phyloP scores from a whole-genome alignment of 1,140 invertebrate genomes.

The Agrilus planipennis region DNA sequence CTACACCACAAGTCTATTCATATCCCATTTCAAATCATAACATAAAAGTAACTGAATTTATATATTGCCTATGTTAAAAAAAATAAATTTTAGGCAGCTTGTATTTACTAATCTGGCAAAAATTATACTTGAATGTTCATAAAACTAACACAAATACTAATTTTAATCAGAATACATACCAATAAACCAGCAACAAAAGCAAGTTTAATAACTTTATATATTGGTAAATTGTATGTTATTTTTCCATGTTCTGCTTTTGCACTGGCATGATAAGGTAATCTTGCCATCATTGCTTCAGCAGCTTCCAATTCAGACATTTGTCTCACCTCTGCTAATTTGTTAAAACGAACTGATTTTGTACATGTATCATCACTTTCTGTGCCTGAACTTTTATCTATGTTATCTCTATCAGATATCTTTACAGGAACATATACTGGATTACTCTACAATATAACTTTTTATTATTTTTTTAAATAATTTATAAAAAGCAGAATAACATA shows the following conservation, averaged over 20 bases:
- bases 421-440: slow-evolving; percentile 75
- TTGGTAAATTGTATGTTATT: slow-evolving; percentile 55
- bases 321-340: slow-evolving; percentile 71
- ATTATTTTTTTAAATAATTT: slow-evolving; percentile 1
- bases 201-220: slow-evolving; percentile 59
- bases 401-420: slow-evolving; percentile 50
- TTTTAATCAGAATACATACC: slow-evolving; percentile 40
- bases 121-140: too few relatives aligned
- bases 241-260: slow-evolving; percentile 56
- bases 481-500: slow-evolving; percentile 26
- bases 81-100: too few relatives aligned
- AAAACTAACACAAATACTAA: too few relatives aligned
- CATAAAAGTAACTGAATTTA: too few relatives aligned
- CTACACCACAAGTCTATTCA: too few relatives aligned
- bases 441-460: slow-evolving; percentile 44
- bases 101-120: too few relatives aligned
- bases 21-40: too few relatives aligned
- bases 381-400: slow-evolving; percentile 52
- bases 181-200: slow-evolving; percentile 66
- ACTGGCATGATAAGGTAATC: slow-evolving; percentile 74
- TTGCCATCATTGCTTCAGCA: slow-evolving; percentile 67
- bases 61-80: too few relatives aligned
- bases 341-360: slow-evolving; percentile 61
- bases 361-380: slow-evolving; percentile 77
- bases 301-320: slow-evolving; percentile 73